Conservation (phyloP, 2,888 invertebrate species). For the Geotrupes spiniger region DNA sequence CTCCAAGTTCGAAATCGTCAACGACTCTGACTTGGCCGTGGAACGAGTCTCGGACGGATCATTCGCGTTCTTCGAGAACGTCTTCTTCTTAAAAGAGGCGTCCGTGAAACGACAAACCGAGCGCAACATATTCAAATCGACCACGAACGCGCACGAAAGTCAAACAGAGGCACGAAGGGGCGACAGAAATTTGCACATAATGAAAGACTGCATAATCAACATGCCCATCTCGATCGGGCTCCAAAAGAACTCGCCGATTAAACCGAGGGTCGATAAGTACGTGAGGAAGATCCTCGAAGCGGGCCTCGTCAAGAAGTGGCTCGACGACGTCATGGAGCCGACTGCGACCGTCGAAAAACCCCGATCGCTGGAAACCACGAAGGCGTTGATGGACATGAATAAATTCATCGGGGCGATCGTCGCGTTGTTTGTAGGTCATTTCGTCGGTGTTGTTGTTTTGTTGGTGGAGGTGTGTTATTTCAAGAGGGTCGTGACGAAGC, state of each 20-base stretch:
- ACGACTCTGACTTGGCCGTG: conserved; percentile 63
- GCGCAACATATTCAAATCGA: conserved; percentile 24
- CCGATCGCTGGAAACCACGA: conserved; percentile 53
- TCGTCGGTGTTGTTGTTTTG: conserved; percentile 57
- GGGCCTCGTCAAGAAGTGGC: conserved; percentile 76
- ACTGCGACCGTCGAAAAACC: conserved; percentile 56
- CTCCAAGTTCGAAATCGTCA: conserved; percentile 61
- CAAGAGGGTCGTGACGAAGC: conserved; percentile 60
- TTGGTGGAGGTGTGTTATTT: conserved; percentile 66
- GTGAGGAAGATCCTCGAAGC: conserved; percentile 69
- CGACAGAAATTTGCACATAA: conserved; percentile 67
- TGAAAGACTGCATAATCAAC: conserved; percentile 76
- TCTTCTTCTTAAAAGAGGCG: conserved; percentile 65
- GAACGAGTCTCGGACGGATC: conserved; percentile 65
- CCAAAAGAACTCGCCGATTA: conserved; percentile 78
- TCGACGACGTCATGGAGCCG: conserved; percentile 68
- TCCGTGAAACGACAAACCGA: conserved; percentile 60
- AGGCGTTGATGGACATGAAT: conserved; percentile 73
- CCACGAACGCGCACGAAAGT: conserved; percentile 24
- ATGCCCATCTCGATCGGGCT: conserved; percentile 80
- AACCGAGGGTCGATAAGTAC: conserved; percentile 64
- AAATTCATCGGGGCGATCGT: conserved; percentile 78
- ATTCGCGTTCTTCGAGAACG: conserved; percentile 79
- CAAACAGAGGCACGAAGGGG: conserved; percentile 10
- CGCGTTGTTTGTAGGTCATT: conserved; percentile 68